Evolutionary conservation across 1,140 invertebrate genomes (phyloP).

Genomic region (Philopotamus ludificatus): DNA sequence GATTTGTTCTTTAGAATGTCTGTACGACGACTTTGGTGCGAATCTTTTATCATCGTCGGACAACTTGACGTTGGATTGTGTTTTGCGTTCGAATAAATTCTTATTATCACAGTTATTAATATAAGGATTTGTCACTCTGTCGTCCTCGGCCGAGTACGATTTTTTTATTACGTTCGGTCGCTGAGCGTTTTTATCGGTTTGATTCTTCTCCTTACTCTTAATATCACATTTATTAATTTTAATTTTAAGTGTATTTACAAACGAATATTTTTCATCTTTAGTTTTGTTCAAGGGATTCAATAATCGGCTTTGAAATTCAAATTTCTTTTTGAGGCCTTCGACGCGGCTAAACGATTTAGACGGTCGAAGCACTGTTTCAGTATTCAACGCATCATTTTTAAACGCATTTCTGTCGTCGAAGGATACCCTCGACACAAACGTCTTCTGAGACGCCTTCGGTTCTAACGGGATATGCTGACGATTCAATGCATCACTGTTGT

Average conservation of each 20-base stretch:
- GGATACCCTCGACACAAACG: too few relatives aligned
- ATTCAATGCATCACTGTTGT: too few relatives aligned
- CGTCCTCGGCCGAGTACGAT: neutral
- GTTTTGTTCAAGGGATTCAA: conserved; percentile 6
- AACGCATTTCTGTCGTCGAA: too few relatives aligned
- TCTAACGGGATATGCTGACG: neutral
- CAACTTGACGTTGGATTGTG: neutral
- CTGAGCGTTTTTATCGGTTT: neutral
- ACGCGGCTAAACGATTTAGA: conserved; percentile 15
- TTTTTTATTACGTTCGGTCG: neutral
- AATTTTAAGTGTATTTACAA: neutral
- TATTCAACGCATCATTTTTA: too few relatives aligned
- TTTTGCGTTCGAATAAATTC: neutral
- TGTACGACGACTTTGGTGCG: neutral
- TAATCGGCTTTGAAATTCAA: conserved; percentile 16
- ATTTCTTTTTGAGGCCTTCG: conserved; percentile 21
- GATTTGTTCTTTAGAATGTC: neutral
- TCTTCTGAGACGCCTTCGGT: neutral
- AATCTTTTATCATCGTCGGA: neutral
- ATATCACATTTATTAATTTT: neutral
- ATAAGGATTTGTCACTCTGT: too few relatives aligned
- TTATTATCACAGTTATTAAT: too few relatives aligned
- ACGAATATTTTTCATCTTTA: neutral
- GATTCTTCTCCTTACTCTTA: conserved; percentile 7
- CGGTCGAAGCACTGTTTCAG: conserved; percentile 1